phyloP scores from a whole-genome alignment of 1,140 invertebrate genomes.

The Drosophila setifemur region DNA sequence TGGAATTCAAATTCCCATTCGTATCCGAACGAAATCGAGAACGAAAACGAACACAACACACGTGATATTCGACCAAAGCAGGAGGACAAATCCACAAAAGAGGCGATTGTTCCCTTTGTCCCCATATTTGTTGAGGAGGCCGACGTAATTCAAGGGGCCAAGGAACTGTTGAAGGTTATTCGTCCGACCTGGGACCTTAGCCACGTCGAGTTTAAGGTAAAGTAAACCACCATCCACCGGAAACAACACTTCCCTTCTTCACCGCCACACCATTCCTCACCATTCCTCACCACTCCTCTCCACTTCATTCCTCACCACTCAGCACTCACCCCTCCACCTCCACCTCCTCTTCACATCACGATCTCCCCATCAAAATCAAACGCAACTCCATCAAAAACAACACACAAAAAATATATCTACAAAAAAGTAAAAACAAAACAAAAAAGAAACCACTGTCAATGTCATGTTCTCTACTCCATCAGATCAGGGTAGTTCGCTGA shows the following conservation, averaged over 20 bases:
- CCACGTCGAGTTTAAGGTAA: slow-evolving; percentile 84
- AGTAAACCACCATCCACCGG: slow-evolving; percentile 19
- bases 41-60: slow-evolving; percentile 33
- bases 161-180: slow-evolving; percentile 83
- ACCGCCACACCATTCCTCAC: too few relatives aligned
- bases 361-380: not conserved
- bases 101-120: slow-evolving; percentile 71
- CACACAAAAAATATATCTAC: not conserved
- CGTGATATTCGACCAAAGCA: slow-evolving; percentile 41
- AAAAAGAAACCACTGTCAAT: slow-evolving; percentile 44
- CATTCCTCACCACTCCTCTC: too few relatives aligned
- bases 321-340: not conserved
- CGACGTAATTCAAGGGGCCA: slow-evolving; percentile 84
- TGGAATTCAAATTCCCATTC: slow-evolving; percentile 49
- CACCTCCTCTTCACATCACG: not conserved
- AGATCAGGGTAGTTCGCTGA: slow-evolving; percentile 28
- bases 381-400: not conserved
- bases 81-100: slow-evolving; percentile 40
- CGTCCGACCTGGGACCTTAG: slow-evolving; percentile 84
- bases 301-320: too few relatives aligned
- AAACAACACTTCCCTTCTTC: too few relatives aligned
- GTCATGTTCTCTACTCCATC: slow-evolving; percentile 53
- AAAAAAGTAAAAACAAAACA: slow-evolving; percentile 4
- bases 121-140: slow-evolving; percentile 84
- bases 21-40: slow-evolving; percentile 37